These are phyloP conservation scores for cat (Felis catus) DNA, from an alignment of 2,113 vertebrate species.

Conservation along the genomic window DNA sequence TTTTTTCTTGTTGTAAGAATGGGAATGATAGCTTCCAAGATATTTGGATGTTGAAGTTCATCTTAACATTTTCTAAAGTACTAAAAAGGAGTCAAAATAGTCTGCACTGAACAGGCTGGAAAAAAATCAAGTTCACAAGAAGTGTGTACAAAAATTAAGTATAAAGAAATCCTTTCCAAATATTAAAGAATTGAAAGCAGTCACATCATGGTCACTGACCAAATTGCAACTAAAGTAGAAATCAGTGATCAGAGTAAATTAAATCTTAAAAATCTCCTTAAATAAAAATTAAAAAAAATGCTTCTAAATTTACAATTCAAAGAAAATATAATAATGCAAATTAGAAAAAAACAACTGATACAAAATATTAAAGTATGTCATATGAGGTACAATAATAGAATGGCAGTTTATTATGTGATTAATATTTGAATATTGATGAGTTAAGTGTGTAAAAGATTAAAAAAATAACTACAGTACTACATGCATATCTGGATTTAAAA, in stretches of 20 bases:
- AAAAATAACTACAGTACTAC: too few species aligned
- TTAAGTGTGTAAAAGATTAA: not conserved
- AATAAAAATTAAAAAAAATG: not conserved
- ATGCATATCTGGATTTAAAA: not conserved
- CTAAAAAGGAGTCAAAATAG: not conserved
- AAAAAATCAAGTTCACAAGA: not conserved
- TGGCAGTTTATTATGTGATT: not conserved
- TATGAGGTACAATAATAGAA: not conserved
- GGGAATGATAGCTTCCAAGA: not conserved
- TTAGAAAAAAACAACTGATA: not conserved
- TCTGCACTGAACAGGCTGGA: not conserved
- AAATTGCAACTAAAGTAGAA: not conserved
- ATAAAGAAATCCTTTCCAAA: not conserved
- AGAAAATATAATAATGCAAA: not conserved
- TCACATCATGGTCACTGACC: not conserved
- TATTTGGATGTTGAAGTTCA: not conserved
- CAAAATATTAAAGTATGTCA: not conserved
- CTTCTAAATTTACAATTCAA: not conserved
- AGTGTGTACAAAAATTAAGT: not conserved
- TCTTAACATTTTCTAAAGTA: not conserved
- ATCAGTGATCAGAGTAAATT: not conserved
- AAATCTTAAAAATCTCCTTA: not conserved
- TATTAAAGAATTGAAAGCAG: not conserved
- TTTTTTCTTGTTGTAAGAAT: not conserved
- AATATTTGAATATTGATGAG: not conserved